Evolutionary conservation across 2,797 vertebrate species (phyloP), one percentile per base, ranked within the genome.

Genomic region (Rhynchonycteris naso): DNA sequence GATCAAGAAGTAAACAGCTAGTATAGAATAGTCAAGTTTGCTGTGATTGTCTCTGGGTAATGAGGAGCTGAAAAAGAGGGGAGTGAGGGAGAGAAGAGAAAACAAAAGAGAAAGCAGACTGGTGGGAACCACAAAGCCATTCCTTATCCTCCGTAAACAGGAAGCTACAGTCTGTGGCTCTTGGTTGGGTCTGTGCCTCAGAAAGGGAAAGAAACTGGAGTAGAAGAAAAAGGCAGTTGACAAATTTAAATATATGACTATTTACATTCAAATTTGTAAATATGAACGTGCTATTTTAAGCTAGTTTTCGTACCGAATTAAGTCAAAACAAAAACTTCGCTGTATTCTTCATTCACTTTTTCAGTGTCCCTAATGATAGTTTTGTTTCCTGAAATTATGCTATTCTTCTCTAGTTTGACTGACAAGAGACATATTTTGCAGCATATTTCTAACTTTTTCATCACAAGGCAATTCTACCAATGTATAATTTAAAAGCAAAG

Each of bases 401-500:
- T 80, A 80, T 88, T 95, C 59, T 88, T 89, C 65, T 82, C 59
- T 89, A 95, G 97, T 96, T 95, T 97, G 19, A 96, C 89, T 97
- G 91, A 96, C 56, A 91, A 72, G 86, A 71, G 28, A 35, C 22
- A 76, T 63, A 87, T 95, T 74, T 95, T 83, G n/a, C 30, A 94
- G 71, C 38, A 87, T 86, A 66, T 87, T 96, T 97, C 94, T 96
- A 97, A 92, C 75, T 74, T 81, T 91, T 82, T n/a, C 43, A n/a
- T 87, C 78, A 72, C 52, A 93, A 63, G 81, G 13, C 26, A 88
- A 52, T 68, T 97, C 76, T 94, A 30, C 72, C 88, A 89, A 75
- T 78, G 0, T 54, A 93, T 84, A 69, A 58, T 79, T 84, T 95
- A 86, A 66, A 96, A 88, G 91, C 86, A 96, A 92, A 94, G 22